A percentile compares a stretch with the other conserved stretches of the same genome.
Evolutionary conservation across 2,888 invertebrate genomes (phyloP).

Genomic region (Chloroclysta siterata): DNA sequence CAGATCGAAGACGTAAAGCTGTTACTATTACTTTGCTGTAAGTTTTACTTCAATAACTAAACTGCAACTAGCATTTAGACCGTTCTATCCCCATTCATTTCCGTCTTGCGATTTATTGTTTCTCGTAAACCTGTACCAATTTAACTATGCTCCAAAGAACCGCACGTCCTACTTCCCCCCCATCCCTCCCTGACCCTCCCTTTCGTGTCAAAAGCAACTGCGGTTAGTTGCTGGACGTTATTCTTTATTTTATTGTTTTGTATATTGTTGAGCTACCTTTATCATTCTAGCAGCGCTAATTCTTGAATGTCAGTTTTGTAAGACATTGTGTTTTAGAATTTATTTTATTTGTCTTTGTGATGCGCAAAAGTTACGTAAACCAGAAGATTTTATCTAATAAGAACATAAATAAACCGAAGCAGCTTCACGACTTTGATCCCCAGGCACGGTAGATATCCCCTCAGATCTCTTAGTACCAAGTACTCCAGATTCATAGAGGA

Average conservation of each 20-base stretch:
- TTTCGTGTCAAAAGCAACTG: conserved; percentile 51
- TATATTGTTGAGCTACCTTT: conserved; percentile 45
- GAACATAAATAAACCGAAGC: no score
- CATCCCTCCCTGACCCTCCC: conserved; percentile 37
- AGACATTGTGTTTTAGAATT: neutral
- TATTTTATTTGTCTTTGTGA: neutral
- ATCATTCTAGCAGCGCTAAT: conserved; percentile 37
- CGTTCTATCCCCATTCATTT: neutral
- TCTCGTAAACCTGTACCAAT: conserved; percentile 9
- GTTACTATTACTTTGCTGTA: neutral
- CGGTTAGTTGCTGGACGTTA: conserved; percentile 47
- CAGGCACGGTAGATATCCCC: no score
- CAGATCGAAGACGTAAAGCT: no score
- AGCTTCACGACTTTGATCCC: no score
- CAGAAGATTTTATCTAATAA: no score
- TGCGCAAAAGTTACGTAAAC: neutral
- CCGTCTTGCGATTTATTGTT: conserved; percentile 1
- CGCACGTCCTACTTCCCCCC: neutral
- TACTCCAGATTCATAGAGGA: no score
- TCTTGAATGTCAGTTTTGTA: conserved; percentile 18
- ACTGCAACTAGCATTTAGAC: neutral
- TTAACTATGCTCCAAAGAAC: conserved; percentile 4
- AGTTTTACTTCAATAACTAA: no score
- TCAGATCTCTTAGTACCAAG: no score
- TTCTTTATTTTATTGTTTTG: conserved; percentile 51